A percentile compares a stretch with the other conserved stretches of the same genome.
Conservation (phyloP, 2,113 vertebrate genomes). For the Tyto alba region DNA sequence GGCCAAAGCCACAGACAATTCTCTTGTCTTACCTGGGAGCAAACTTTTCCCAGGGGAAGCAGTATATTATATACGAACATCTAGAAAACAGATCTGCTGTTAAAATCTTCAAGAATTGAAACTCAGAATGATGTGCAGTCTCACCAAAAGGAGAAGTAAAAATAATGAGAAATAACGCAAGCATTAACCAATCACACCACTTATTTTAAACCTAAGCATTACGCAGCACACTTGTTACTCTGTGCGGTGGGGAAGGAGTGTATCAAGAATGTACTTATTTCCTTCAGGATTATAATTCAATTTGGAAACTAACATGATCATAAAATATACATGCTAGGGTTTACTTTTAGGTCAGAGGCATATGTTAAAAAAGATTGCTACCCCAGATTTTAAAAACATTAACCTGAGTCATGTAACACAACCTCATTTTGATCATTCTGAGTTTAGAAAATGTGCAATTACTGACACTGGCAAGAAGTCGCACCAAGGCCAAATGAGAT, state of each 20-base stretch:
- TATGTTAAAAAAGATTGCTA: neutral
- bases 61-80: neutral
- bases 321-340: neutral
- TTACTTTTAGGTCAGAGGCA: conserved; percentile 13
- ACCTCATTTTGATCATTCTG: conserved; percentile 7
- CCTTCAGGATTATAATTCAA: conserved; percentile 5
- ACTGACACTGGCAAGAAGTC: conserved; percentile 6
- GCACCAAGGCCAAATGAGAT: conserved; percentile 10
- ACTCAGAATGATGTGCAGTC: neutral
- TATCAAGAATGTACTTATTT: neutral
- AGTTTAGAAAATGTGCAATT: conserved; percentile 22
- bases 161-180: neutral
- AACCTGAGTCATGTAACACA: neutral
- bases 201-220: neutral
- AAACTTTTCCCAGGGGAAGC: neutral
- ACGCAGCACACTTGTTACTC: neutral
- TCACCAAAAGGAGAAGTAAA: neutral
- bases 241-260: neutral
- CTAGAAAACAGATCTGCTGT: neutral
- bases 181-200: neutral
- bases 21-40: fast-evolving
- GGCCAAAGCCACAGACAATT: neutral
- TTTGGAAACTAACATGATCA: neutral
- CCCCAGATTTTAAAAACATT: neutral
- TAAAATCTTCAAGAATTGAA: neutral